Evolutionary conservation across 1,140 invertebrate species (phyloP), one percentile per base, ranked within the genome.

Genomic region (Bathynomus jamesi): DNA sequence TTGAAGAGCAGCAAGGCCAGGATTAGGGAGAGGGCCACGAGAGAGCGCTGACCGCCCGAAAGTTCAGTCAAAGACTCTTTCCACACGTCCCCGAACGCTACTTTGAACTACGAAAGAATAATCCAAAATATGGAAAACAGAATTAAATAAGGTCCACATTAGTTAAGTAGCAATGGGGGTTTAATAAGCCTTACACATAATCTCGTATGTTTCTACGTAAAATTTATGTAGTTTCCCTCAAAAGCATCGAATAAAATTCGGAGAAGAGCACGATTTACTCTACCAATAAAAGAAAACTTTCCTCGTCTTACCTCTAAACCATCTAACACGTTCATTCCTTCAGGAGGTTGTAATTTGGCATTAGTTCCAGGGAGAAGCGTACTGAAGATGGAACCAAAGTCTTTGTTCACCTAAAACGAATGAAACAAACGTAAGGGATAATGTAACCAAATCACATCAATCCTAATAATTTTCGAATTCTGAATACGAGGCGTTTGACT

Each of bases 311-410:
- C 90, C 85, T 98, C 94, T 0, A 99, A 84, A 17, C 96, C 96
- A 76, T 95, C 89, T 0, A 93, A 83, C 3, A 96, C 88, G 61
- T 78, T 85, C 76, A 87, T 85, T 17, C 89, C 89, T 61, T 88
- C 87, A 0, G 90, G 89, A 11, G 94, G 91, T 73, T 87, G 85
- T 2, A 99, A 85, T 81, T 91, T 90, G 0, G 95, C 95, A 74
- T 90, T 85, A 0, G 95, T 90, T 10, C 95, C 95, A 11, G 95
- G 94, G 67, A 99, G 83, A 62, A 99, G 84, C 0, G 91, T 91
- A 72, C 88, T 89, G 82, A 99, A 99, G 80, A 99, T 99, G 0
- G 92, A 91, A n/a, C 93, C 94, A 84, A 99, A 99, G 84, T 99
- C 95, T 80, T 89, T 84, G 75, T 91, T 91, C 0, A 94, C 90